Conservation (phyloP, 2,113 vertebrate genomes). For the Prinia subflava region DNA sequence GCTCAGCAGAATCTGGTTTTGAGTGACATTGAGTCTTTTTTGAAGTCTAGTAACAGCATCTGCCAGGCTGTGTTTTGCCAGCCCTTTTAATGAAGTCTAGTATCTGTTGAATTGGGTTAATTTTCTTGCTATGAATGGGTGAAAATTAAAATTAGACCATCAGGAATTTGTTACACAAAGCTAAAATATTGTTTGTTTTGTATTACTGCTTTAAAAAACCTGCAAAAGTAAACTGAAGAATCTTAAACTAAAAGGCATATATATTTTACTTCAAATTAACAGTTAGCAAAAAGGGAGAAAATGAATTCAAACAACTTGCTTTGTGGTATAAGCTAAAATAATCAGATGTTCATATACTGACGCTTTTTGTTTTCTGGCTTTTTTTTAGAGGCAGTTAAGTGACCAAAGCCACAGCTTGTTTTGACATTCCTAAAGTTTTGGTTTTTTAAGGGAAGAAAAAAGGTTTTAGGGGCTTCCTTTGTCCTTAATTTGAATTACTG, state of each 20-base stretch:
- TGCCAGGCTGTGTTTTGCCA: neutral
- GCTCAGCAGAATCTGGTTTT: neutral
- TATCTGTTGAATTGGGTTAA: neutral
- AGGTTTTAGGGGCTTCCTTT: neutral
- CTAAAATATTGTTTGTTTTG: neutral
- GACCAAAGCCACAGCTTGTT: neutral
- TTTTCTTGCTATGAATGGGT: neutral
- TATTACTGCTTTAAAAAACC: neutral
- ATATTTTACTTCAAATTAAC: neutral
- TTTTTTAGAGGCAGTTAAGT: neutral
- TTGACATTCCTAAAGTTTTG: neutral
- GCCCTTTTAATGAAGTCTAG: neutral
- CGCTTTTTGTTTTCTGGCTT: neutral
- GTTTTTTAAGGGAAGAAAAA: neutral
- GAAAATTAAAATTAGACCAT: neutral
- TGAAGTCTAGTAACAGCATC: neutral
- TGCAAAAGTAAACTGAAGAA: neutral
- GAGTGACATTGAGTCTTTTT: neutral
- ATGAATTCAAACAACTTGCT: neutral
- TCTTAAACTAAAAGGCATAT: neutral
- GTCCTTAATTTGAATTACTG: neutral
- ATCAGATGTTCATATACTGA: neutral
- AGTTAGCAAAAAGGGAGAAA: neutral
- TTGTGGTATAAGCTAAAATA: neutral
- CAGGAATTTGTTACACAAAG: neutral